These are phyloP conservation scores for Tragelaphus imberbis DNA, from an alignment of 2,113 vertebrate species.

Conservation along the genomic window DNA sequence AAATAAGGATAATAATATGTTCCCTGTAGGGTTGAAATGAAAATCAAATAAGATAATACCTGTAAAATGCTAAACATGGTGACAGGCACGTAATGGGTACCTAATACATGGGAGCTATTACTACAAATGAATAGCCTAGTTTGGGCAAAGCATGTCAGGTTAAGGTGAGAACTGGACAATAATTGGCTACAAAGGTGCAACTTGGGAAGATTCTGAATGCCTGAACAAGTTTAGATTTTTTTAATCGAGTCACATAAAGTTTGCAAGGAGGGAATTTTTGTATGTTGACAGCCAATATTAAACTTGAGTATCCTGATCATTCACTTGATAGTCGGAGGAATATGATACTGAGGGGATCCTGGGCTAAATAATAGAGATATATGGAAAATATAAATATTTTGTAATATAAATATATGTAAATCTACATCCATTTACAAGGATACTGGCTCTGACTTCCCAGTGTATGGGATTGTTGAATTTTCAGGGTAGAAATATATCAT, in stretches of 20 bases:
- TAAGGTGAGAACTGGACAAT: neutral
- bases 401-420: too few species aligned
- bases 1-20: neutral
- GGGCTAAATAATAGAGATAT: neutral
- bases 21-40: neutral
- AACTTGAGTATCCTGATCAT: neutral
- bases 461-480: neutral
- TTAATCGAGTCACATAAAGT: neutral
- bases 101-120: neutral
- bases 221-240: neutral
- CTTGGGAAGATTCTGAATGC: neutral
- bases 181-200: neutral
- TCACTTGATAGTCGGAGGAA: neutral
- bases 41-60: neutral
- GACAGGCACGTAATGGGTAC: neutral
- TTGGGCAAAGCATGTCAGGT: neutral
- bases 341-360: neutral
- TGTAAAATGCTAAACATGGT: neutral
- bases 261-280: neutral
- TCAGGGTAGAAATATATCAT: neutral
- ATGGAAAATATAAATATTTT: neutral
- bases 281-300: neutral
- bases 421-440: neutral
- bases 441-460: neutral
- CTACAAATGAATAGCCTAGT: neutral